Percentiles rank a stretch among this genome's conserved stretches.
These are phyloP conservation scores for Pycnomerus fuliginosus DNA, from an alignment of 2,888 invertebrate genomes.

Conservation along the genomic window DNA sequence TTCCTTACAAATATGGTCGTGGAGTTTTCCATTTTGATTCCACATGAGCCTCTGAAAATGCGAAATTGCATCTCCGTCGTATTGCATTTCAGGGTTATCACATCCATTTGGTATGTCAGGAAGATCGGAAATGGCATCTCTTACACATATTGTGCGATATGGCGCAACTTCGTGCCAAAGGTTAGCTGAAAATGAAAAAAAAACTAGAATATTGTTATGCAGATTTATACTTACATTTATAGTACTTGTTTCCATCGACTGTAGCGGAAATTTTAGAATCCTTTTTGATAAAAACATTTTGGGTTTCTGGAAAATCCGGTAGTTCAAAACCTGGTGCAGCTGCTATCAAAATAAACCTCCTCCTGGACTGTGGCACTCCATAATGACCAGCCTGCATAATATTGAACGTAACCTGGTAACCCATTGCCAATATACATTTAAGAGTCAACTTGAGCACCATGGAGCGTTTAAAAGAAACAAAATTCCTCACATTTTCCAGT, in stretches of 20 bases:
- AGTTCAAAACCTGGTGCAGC: background rate
- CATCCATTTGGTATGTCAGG: conserved; percentile 74
- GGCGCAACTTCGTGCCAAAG: conserved; percentile 73
- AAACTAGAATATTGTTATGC: too few relatives aligned
- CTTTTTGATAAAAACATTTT: background rate
- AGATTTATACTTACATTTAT: too few relatives aligned
- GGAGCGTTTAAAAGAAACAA: background rate
- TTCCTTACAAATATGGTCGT: conserved; percentile 82
- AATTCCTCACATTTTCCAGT: background rate
- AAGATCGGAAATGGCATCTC: conserved; percentile 82
- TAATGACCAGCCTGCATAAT: background rate
- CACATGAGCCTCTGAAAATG: conserved; percentile 76
- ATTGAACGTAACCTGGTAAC: background rate
- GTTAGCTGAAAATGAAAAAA: conserved; percentile 53
- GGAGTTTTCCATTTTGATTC: conserved; percentile 45
- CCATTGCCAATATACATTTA: background rate
- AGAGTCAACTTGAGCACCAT: background rate
- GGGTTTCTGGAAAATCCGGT: background rate
- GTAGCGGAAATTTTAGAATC: too few relatives aligned
- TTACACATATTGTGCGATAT: conserved; percentile 70
- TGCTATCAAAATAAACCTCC: background rate
- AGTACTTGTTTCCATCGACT: too few relatives aligned
- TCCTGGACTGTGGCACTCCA: background rate
- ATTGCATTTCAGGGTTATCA: conserved; percentile 61
- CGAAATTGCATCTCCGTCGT: conserved; percentile 65